Base-by-base conservation (phyloP, 2,888 invertebrate genomes). In the Drosophila paracracens region DNA sequence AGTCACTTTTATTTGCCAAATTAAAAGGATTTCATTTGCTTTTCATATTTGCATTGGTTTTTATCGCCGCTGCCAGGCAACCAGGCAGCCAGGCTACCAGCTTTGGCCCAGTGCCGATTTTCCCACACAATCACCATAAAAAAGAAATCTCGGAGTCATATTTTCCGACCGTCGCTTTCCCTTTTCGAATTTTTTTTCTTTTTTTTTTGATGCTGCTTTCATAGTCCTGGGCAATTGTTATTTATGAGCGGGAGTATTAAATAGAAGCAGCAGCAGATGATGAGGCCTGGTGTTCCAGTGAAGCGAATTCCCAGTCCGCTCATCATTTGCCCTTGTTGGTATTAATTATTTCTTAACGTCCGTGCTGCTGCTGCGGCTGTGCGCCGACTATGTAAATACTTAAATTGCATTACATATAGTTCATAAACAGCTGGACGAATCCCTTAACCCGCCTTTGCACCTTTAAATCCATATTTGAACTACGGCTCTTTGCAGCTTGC, bases 1-100 rank as follows among this genome's bases (percentile, higher is more conserved):
- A 70, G 68, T 75, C 82, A 73, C 61, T 89, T 85, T 88, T 89
- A 88, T 86, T 86, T 86, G 88, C 64, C 76, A 86, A 86, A 89
- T 86, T 86, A 89, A 89, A 86, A 86, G 88, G 88, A 84, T 85
- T 86, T 89, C 83, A 76, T 81, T 82, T 80, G 77, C 76, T 70
- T 79, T 89, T 84, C 75, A 88, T 82, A 80, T 86, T 86, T 86
- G 88, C 82, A 80, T 73, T 70, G 83, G 82, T 74, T 76, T 84
- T 83, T 74, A 74, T 76, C 81, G 81, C 54, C 8, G 38, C 56
- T 56, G 38, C 56, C 58, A 40, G 57, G 38, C 59, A 57, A 25
- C 25, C 57, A 38, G 54, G 36, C 60, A 48, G 21, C 46, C 21
- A 46, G 46, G 31, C 16, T n/a, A 56, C 43, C 50, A 60, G 50